These are phyloP conservation scores for Pituophis catenifer DNA, from an alignment of 2,113 vertebrate genomes.

Conservation along the genomic window DNA sequence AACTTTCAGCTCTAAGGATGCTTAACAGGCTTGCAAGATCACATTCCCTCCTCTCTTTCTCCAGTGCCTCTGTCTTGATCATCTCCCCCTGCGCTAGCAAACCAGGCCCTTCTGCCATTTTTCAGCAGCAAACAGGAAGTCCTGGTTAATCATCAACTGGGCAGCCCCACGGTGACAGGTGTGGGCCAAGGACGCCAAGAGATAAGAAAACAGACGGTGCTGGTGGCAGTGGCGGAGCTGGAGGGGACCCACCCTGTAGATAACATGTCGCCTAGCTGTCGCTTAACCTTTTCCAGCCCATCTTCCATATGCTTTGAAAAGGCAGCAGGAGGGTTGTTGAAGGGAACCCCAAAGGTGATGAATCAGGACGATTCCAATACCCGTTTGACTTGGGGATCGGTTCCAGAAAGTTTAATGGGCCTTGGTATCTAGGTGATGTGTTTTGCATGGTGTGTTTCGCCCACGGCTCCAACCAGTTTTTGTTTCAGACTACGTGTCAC, in stretches of 20 bases:
- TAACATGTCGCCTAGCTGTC: neutral
- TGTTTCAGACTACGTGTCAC: neutral
- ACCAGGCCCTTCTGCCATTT: slow-evolving; percentile 1
- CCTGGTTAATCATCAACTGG: slow-evolving; percentile 31
- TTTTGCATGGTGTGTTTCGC: neutral
- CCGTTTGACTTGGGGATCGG: neutral
- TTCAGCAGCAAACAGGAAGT: slow-evolving; percentile 34
- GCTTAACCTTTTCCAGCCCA: slow-evolving; percentile 17
- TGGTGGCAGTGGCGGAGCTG: neutral
- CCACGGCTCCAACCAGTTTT: too few relatives aligned
- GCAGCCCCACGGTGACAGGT: slow-evolving; percentile 16
- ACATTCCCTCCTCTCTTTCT: neutral
- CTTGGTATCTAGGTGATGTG: neutral
- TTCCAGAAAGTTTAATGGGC: neutral
- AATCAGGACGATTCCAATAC: neutral
- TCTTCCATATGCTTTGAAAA: neutral
- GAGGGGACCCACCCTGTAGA: slow-evolving; percentile 23
- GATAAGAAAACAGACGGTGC: slow-evolving; percentile 38
- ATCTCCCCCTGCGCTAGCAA: neutral
- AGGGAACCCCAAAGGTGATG: neutral
- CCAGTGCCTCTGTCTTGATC: neutral
- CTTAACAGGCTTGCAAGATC: neutral
- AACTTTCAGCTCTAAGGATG: neutral
- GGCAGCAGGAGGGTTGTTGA: neutral
- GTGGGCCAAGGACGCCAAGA: slow-evolving; percentile 34